Percentiles rank a stretch among this genome's conserved stretches.
phyloP scores from a whole-genome alignment of 2,797 vertebrate species.

The Sebastes matsubarae region DNA sequence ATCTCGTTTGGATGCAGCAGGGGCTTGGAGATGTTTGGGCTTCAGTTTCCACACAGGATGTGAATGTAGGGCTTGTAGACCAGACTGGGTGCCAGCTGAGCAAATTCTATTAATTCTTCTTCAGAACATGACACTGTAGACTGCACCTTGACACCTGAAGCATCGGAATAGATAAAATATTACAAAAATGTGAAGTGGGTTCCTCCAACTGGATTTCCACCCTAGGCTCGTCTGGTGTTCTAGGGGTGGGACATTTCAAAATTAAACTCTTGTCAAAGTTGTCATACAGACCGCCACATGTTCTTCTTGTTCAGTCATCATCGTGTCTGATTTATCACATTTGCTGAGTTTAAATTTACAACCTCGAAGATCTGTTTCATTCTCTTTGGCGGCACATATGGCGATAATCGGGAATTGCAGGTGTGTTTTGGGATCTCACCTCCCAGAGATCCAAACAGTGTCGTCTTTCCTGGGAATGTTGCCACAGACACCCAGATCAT shows the following conservation, averaged over 20 bases:
- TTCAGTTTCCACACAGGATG: not conserved
- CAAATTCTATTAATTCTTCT: not conserved
- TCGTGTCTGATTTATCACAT: not conserved
- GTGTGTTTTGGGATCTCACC: not conserved
- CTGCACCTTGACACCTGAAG: not conserved
- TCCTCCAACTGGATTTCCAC: not conserved
- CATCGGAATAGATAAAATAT: not conserved
- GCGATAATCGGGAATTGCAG: not conserved
- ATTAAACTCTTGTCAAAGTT: not conserved
- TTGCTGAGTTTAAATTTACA: not conserved
- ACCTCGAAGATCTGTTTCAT: not conserved
- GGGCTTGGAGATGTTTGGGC: not conserved
- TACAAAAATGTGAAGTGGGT: not conserved
- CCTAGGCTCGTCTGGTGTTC: not conserved
- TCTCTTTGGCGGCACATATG: not conserved
- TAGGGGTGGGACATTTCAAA: not conserved
- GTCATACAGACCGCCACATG: not conserved
- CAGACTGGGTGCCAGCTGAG: not conserved
- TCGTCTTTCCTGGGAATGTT: not conserved
- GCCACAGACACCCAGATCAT: not conserved
- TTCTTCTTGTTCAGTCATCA: not conserved
- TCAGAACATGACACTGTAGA: not conserved
- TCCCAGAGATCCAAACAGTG: not conserved
- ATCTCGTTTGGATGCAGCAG: slow-evolving; percentile 5
- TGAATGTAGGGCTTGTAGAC: slow-evolving; percentile 13